These are phyloP conservation scores for Plestiodon gilberti DNA, from an alignment of 2,113 vertebrate species.

Conservation along the genomic window DNA sequence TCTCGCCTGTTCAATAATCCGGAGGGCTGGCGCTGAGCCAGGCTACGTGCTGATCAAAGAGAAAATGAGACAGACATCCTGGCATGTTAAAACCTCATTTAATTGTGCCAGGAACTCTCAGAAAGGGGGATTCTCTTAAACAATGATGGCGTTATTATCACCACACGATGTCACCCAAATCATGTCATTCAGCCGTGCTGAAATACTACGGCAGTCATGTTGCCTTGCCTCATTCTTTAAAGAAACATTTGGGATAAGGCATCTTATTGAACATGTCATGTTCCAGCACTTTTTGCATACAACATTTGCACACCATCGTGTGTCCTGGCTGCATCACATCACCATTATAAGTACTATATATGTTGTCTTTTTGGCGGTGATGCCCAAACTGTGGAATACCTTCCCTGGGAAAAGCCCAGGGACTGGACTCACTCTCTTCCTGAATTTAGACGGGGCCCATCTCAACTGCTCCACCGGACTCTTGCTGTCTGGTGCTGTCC, in stretches of 20 bases:
- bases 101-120: constrained; percentile 55
- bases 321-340: no score
- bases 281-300: no score
- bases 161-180: constrained; percentile 37
- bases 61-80: constrained; percentile 36
- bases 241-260: not conserved
- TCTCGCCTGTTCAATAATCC: constrained; percentile 44
- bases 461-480: no score
- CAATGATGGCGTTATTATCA: constrained; percentile 38
- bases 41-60: constrained; percentile 56
- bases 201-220: not conserved
- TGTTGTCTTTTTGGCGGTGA: no score
- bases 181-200: not conserved
- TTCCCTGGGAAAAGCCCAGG: no score
- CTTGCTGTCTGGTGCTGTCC: no score
- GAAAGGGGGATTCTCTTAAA: constrained; percentile 36
- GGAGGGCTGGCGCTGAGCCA: constrained; percentile 45
- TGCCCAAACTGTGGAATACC: no score
- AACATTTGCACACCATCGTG: no score
- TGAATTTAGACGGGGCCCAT: no score
- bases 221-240: fast-evolving
- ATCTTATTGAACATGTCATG: no score
- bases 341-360: no score
- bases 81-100: constrained; percentile 65
- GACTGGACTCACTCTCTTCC: no score